These are phyloP conservation scores for Eleutherodactylus coqui DNA, from an alignment of 2,797 vertebrate species.

Conservation along the genomic window DNA sequence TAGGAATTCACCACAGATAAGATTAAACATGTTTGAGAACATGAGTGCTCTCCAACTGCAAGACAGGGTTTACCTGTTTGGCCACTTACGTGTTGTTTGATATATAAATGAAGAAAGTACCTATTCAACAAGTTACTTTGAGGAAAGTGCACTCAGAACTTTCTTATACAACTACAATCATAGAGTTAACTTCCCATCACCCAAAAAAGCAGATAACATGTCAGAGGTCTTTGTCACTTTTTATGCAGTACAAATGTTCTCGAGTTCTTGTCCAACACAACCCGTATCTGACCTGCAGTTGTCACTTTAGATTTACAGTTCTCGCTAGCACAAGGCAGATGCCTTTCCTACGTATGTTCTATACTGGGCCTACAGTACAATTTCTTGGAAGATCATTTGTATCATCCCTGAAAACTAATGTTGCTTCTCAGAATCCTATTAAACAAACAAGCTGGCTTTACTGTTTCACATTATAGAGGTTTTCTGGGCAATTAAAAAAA, in stretches of 20 bases:
- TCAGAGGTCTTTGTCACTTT: not conserved
- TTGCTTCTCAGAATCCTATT: not conserved
- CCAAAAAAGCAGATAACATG: not conserved
- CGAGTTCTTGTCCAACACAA: not conserved
- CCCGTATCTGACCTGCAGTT: not conserved
- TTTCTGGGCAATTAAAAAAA: too few relatives aligned
- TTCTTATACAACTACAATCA: not conserved
- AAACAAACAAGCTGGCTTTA: too few relatives aligned
- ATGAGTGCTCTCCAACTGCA: not conserved
- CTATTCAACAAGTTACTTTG: not conserved
- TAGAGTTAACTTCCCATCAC: not conserved
- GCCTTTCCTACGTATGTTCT: not conserved
- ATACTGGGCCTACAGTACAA: not conserved
- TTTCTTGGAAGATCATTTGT: not conserved
- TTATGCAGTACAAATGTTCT: not conserved
- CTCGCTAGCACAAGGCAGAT: not conserved
- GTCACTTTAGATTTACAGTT: not conserved
- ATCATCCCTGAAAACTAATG: not conserved
- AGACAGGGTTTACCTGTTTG: not conserved
- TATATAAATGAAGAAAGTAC: not conserved
- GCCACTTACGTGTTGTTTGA: not conserved
- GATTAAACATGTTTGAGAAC: constrained; percentile 40
- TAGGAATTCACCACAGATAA: constrained; percentile 33
- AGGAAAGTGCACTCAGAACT: not conserved
- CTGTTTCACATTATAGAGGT: not conserved